Percentiles rank a stretch among this genome's conserved stretches.
phyloP scores from a whole-genome alignment of 2,113 vertebrate genomes.

The Channa argus region DNA sequence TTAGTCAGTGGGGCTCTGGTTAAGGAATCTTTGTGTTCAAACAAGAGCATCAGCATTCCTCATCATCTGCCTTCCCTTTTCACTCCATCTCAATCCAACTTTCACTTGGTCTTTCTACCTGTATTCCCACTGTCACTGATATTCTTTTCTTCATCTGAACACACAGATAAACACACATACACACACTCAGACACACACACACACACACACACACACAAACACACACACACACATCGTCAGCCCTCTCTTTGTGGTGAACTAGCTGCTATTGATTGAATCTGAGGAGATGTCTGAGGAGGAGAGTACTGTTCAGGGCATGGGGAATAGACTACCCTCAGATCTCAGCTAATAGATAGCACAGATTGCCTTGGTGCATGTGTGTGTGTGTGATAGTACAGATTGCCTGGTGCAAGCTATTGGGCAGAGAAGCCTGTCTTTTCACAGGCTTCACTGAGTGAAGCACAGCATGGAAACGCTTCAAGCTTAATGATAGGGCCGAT shows the following conservation, averaged over 20 bases:
- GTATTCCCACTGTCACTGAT: conserved; percentile 12
- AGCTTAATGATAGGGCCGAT: conserved; percentile 60
- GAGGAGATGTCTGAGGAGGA: conserved; percentile 64
- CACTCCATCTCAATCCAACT: conserved; percentile 43
- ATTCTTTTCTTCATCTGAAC: conserved; percentile 5
- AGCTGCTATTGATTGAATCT: conserved; percentile 69
- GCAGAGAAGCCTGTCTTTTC: conserved; percentile 66
- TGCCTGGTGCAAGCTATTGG: conserved; percentile 56
- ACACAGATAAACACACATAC: not conserved
- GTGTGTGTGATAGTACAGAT: conserved; percentile 49
- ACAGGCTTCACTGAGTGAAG: conserved; percentile 63
- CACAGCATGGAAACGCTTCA: conserved; percentile 54
- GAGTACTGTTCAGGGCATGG: conserved; percentile 58
- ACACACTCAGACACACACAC: conserved; percentile 13
- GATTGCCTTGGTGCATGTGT: conserved; percentile 47
- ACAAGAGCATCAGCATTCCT: conserved; percentile 48
- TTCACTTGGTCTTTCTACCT: conserved; percentile 30
- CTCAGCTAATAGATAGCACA: conserved; percentile 71
- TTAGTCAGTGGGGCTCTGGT: conserved; percentile 13
- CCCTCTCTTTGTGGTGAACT: conserved; percentile 41
- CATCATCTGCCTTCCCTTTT: conserved; percentile 33
- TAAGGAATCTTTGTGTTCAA: conserved; percentile 22
- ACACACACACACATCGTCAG: conserved; percentile 7
- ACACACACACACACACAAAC: conserved; percentile 26
- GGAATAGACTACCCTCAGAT: conserved; percentile 65